phyloP scores from a whole-genome alignment of 2,888 invertebrate genomes.

The Rhynchonema sp. region DNA sequence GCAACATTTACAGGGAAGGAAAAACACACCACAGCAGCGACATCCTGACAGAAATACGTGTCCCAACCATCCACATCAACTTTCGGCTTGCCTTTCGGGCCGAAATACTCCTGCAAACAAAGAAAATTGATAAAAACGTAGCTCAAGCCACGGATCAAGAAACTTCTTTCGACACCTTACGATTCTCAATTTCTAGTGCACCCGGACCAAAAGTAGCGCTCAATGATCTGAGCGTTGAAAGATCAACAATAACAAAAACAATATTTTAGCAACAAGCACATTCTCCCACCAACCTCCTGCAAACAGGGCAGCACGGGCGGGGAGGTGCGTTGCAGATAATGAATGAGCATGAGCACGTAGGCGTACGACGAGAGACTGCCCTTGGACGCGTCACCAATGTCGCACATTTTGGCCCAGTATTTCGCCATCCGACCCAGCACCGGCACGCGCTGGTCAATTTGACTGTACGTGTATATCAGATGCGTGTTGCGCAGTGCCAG shows the following conservation, averaged over 20 bases:
- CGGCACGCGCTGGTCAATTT: conserved; percentile 36
- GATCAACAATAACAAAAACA: background rate
- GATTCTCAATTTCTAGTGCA: background rate
- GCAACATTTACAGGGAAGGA: too few species aligned
- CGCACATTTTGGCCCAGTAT: background rate
- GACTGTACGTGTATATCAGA: conserved; percentile 36
- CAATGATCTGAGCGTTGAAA: background rate
- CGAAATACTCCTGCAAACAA: too few species aligned
- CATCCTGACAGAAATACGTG: too few species aligned
- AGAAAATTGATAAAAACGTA: too few species aligned
- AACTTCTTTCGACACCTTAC: background rate
- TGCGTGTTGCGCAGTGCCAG: conserved; percentile 40
- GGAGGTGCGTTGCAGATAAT: conserved; percentile 39
- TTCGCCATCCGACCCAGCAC: conserved; percentile 26
- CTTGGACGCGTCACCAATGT: conserved; percentile 38
- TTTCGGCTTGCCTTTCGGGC: too few species aligned
- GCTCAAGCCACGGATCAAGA: too few species aligned
- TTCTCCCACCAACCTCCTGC: conserved; percentile 37
- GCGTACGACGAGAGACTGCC: conserved; percentile 44
- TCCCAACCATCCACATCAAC: too few species aligned
- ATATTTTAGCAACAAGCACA: background rate
- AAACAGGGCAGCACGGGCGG: conserved; percentile 42
- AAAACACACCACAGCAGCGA: too few species aligned
- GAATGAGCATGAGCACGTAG: conserved; percentile 41
- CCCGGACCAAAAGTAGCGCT: background rate